phyloP scores from a whole-genome alignment of 2,113 vertebrate species.

The Rhodinocichla rosea region DNA sequence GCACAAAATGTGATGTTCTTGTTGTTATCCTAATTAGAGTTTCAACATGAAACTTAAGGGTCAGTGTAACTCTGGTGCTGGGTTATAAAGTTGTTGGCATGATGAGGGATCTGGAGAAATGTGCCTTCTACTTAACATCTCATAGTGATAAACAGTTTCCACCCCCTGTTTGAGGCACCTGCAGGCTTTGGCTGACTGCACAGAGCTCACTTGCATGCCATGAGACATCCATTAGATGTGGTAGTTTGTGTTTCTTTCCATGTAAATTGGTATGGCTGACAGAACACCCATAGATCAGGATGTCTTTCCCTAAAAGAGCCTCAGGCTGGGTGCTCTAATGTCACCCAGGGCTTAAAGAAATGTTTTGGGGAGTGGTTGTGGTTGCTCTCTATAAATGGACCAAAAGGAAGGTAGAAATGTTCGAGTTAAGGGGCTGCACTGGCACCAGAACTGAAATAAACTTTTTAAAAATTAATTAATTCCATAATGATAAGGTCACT shows the following conservation, averaged over 20 bases:
- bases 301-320: background rate
- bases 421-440: background rate
- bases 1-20: background rate
- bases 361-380: background rate
- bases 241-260: background rate
- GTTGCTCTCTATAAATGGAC: background rate
- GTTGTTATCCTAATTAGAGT: background rate
- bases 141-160: background rate
- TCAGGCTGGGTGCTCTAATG: background rate
- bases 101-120: background rate
- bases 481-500: background rate
- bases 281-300: background rate
- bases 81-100: background rate
- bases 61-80: background rate
- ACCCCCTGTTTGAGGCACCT: background rate
- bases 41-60: background rate
- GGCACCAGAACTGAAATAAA: background rate
- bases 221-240: background rate
- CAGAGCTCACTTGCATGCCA: background rate
- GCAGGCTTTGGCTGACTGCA: background rate
- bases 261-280: background rate
- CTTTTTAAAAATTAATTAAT: background rate
- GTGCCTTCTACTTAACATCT: background rate
- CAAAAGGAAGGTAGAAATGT: background rate
- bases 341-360: background rate